phyloP scores from a whole-genome alignment of 1,140 invertebrate species.

The Trichomalopsis sarcophagae region DNA sequence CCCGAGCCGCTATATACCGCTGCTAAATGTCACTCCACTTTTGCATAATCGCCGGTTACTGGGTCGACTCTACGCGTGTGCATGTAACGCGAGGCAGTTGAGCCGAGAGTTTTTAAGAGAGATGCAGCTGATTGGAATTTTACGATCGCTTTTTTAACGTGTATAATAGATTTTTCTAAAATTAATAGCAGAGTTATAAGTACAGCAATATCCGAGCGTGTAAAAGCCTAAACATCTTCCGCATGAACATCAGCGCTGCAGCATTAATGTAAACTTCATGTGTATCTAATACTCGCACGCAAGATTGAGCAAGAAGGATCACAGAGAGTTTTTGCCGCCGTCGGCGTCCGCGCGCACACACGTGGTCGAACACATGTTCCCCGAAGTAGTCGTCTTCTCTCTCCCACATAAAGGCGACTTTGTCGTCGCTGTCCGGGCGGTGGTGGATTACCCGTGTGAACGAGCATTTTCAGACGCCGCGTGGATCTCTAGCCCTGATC shows the following conservation, averaged over 20 bases:
- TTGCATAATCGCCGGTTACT: background rate
- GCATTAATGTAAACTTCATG: background rate
- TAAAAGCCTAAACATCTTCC: too few species aligned
- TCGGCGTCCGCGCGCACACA: background rate
- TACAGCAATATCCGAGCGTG: background rate
- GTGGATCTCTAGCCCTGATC: background rate
- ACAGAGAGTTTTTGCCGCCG: background rate
- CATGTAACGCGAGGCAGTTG: too few species aligned
- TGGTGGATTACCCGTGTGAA: constrained; percentile 9
- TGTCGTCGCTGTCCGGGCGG: background rate
- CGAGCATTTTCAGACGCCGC: constrained; percentile 4
- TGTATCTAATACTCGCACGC: background rate
- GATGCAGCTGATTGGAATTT: too few species aligned
- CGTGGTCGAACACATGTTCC: constrained; percentile 13
- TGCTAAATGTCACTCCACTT: background rate
- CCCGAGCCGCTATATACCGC: too few species aligned
- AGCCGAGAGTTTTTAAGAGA: background rate
- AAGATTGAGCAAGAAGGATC: background rate
- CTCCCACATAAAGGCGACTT: background rate
- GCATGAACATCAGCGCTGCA: background rate
- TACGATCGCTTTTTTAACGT: background rate
- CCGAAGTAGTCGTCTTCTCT: background rate
- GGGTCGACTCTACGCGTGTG: background rate
- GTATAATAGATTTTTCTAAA: background rate
- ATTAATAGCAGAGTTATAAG: background rate